Percentiles rank a stretch among this genome's conserved stretches.
Evolutionary conservation across 2,797 vertebrate genomes (phyloP).

Genomic region (Lepidocolaptes lacrymiger): DNA sequence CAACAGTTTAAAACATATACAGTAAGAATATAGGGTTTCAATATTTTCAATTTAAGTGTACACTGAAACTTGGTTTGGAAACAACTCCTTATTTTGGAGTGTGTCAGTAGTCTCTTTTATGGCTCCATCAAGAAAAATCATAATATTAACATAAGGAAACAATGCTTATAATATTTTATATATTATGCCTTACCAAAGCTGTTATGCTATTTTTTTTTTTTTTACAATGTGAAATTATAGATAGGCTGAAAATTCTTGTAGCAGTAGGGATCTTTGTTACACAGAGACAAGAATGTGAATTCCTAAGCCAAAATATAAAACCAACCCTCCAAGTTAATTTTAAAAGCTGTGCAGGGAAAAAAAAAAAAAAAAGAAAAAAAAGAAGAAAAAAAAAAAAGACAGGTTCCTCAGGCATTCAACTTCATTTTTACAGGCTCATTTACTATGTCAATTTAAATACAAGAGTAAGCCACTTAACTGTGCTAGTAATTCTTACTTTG

Average conservation of each 20-base stretch:
- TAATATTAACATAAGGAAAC: neutral
- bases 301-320: neutral
- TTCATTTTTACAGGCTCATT: constrained; percentile 15
- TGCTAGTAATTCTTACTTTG: neutral
- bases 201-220: neutral
- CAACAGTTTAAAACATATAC: neutral
- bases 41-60: neutral
- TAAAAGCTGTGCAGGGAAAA: neutral
- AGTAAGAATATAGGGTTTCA: neutral
- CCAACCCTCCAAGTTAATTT: neutral
- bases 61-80: neutral
- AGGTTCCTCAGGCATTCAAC: neutral
- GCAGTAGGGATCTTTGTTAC: neutral
- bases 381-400: neutral
- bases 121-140: neutral
- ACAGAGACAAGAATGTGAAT: neutral
- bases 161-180: neutral
- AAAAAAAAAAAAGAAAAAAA: neutral
- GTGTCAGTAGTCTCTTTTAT: neutral
- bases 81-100: neutral
- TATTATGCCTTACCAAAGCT: neutral
- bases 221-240: neutral
- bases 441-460: neutral
- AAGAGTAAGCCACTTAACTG: neutral
- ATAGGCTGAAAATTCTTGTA: neutral